phyloP scores from a whole-genome alignment of 2,888 invertebrate species.

The Pachycephus smyrnensis region DNA sequence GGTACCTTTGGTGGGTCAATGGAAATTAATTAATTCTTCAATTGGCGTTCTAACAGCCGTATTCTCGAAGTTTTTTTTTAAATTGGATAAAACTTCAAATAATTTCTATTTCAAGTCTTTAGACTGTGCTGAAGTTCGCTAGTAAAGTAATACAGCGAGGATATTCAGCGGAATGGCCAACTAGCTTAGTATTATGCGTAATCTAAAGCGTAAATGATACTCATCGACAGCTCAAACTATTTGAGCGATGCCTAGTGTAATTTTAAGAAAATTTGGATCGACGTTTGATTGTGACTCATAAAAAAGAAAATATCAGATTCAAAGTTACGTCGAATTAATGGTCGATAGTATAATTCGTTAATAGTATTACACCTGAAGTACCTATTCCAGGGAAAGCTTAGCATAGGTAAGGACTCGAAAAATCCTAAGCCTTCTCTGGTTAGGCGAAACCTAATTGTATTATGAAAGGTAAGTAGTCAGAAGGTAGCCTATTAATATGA shows the following conservation, averaged over 20 bases:
- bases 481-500: not conserved
- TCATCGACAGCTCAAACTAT: not conserved
- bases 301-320: no score
- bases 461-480: not conserved
- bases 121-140: not conserved
- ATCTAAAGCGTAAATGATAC: not conserved
- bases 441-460: not conserved
- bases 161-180: not conserved
- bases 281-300: not conserved
- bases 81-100: not conserved
- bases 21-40: constrained; percentile 11
- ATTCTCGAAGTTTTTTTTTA: not conserved
- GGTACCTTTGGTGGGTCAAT: constrained; percentile 33
- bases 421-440: not conserved
- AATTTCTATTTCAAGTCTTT: not conserved
- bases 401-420: not conserved
- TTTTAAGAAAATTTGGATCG: not conserved
- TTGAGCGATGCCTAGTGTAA: not conserved
- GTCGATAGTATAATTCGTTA: no score
- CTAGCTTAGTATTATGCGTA: not conserved
- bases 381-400: not conserved
- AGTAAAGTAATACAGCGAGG: not conserved
- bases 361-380: no score
- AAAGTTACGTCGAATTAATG: no score
- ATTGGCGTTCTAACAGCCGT: not conserved